phyloP scores from a whole-genome alignment of 2,888 invertebrate genomes.

The Protophormia terraenovae region DNA sequence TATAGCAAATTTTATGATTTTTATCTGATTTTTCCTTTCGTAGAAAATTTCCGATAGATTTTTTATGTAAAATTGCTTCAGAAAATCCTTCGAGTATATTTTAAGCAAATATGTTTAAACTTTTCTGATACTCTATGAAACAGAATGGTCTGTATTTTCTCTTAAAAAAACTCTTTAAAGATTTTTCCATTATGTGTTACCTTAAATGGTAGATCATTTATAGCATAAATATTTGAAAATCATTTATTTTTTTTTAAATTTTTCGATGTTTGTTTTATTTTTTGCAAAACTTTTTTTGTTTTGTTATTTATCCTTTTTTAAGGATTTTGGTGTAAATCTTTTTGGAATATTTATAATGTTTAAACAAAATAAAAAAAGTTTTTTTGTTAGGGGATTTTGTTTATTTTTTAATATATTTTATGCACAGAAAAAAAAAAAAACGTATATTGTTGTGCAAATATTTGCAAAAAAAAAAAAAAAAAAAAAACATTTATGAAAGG shows the following conservation, averaged over 20 bases:
- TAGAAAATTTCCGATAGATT: no score
- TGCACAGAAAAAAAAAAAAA: not conserved
- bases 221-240: not conserved
- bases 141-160: no score
- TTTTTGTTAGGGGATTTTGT: not conserved
- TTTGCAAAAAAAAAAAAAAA: not conserved
- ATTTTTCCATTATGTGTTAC: not conserved
- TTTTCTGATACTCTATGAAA: no score
- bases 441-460: conserved; percentile 30
- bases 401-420: not conserved
- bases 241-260: not conserved
- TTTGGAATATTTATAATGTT: conserved; percentile 34
- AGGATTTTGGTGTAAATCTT: conserved; percentile 35
- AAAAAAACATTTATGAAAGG: conserved; percentile 46
- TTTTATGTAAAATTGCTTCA: no score
- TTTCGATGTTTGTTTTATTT: not conserved
- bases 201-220: not conserved
- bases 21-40: no score
- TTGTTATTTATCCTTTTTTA: not conserved
- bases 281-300: not conserved
- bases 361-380: not conserved
- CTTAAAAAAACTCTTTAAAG: no score
- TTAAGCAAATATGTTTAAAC: no score
- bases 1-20: no score
- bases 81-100: no score